Conservation (phyloP, 2,888 invertebrate genomes). For the Anthophora plumipes region DNA sequence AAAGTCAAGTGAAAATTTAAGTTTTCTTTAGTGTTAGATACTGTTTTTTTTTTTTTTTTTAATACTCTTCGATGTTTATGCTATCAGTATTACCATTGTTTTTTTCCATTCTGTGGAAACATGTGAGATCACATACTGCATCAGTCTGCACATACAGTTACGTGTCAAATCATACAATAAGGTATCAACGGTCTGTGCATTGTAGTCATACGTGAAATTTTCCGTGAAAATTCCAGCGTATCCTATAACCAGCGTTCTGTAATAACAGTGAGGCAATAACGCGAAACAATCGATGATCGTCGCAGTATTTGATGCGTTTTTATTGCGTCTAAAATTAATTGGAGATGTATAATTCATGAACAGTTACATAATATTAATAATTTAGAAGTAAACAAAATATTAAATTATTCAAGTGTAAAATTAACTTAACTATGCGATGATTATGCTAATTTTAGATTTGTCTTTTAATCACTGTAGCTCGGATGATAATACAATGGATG, state of each 20-base stretch:
- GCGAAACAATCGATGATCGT: slow-evolving; percentile 9
- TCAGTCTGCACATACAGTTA: too few relatives aligned
- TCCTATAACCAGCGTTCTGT: slow-evolving; percentile 3
- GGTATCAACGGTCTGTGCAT: background rate
- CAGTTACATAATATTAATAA: background rate
- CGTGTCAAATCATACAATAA: background rate
- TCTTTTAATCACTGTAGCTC: slow-evolving; percentile 11
- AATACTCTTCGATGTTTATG: too few relatives aligned
- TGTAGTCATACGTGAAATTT: background rate
- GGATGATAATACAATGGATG: slow-evolving; percentile 15
- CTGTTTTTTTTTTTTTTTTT: too few relatives aligned
- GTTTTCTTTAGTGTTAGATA: too few relatives aligned
- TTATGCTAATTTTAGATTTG: slow-evolving; percentile 29
- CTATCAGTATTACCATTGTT: too few relatives aligned
- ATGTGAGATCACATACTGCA: too few relatives aligned
- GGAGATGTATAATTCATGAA: background rate
- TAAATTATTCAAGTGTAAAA: background rate
- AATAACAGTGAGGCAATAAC: background rate
- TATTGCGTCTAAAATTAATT: slow-evolving; percentile 1
- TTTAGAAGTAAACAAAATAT: background rate
- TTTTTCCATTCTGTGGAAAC: too few relatives aligned
- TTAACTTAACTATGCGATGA: background rate
- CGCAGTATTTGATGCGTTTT: background rate
- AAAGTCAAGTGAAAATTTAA: too few relatives aligned
- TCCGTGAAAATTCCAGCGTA: slow-evolving; percentile 26